Evolutionary conservation across 2,113 vertebrate species (phyloP).

Genomic region (Pteropus alecto): DNA sequence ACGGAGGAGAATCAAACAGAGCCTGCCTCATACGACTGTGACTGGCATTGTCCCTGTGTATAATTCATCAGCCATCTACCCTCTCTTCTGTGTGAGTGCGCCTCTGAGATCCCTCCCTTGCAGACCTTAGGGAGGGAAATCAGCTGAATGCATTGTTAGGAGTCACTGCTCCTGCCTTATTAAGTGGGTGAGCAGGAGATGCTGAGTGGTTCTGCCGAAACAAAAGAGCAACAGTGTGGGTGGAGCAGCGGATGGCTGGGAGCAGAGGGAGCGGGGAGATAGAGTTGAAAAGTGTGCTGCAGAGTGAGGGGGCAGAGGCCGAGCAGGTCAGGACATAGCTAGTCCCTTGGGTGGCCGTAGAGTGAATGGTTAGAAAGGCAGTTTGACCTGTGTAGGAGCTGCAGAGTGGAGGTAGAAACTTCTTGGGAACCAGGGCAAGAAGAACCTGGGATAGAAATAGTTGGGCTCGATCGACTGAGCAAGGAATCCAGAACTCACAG

Average conservation of each 20-base stretch:
- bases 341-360: background rate
- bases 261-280: background rate
- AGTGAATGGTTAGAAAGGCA: background rate
- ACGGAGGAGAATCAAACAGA: background rate
- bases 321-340: accelerated
- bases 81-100: background rate
- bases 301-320: background rate
- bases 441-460: background rate
- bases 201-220: background rate
- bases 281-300: background rate
- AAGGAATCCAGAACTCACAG: background rate
- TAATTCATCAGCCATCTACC: background rate
- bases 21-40: background rate
- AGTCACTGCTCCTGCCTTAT: background rate
- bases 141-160: too few species aligned
- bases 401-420: background rate
- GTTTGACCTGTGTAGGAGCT: background rate
- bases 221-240: background rate
- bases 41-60: background rate
- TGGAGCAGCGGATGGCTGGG: background rate
- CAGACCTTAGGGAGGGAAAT: background rate
- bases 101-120: background rate
- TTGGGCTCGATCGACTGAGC: background rate
- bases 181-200: background rate
- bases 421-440: background rate